phyloP scores from a whole-genome alignment of 2,113 vertebrate genomes.

The Pterocles gutturalis region DNA sequence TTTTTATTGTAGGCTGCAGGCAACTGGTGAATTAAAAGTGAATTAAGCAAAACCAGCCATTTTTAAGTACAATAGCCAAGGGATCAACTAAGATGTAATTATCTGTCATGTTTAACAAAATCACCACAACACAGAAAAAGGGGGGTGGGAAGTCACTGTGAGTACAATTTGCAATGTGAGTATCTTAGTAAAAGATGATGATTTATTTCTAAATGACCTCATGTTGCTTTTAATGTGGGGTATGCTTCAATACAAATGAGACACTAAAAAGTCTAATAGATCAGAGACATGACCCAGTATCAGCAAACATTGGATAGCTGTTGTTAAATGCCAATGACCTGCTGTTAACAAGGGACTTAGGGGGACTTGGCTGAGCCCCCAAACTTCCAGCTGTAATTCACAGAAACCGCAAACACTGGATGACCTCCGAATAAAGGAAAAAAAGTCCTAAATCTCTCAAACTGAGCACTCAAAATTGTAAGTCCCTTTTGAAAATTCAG shows the following conservation, averaged over 20 bases:
- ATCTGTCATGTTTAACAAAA: constrained; percentile 19
- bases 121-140: neutral
- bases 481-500: neutral
- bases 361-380: neutral
- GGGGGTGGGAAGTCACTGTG: neutral
- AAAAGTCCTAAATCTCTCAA: neutral
- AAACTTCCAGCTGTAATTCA: neutral
- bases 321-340: neutral
- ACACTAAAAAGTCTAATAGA: neutral
- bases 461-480: neutral
- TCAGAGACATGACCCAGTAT: neutral
- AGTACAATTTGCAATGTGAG: neutral
- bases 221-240: neutral
- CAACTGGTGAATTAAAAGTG: constrained; percentile 21
- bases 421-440: neutral
- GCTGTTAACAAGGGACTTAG: neutral
- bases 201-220: neutral
- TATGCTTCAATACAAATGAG: neutral
- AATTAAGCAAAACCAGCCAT: constrained; percentile 8
- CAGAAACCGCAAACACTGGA: neutral
- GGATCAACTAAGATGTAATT: constrained; percentile 9
- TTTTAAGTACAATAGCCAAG: constrained; percentile 37
- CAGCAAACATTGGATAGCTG: neutral
- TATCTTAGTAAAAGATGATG: neutral
- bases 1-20: constrained; percentile 45